These are phyloP conservation scores for Watersipora subatra DNA, from an alignment of 1,140 invertebrate genomes.

Conservation along the genomic window DNA sequence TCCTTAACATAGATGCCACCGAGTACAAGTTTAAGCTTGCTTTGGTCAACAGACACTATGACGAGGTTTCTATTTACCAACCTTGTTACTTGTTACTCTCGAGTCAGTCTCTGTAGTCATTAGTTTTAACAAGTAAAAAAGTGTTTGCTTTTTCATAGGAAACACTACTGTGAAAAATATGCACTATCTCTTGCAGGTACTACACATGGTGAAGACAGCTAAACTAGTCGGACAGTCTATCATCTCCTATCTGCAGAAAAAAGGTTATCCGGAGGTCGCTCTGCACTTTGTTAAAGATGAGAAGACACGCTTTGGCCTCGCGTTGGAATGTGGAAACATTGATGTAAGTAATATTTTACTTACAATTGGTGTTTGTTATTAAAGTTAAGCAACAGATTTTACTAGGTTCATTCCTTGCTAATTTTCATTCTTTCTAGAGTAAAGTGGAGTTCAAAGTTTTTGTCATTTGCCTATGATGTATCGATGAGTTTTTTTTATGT, in stretches of 20 bases:
- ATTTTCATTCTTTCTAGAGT: too few species aligned
- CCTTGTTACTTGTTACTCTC: too few species aligned
- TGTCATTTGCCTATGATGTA: too few species aligned
- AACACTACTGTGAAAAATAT: too few species aligned
- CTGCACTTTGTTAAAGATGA: constrained; percentile 99
- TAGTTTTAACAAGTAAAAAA: too few species aligned
- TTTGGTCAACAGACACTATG: constrained; percentile 88
- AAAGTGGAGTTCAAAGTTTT: too few species aligned
- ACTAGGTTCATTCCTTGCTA: too few species aligned
- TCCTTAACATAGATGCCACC: constrained; percentile 87
- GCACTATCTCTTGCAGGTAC: too few species aligned
- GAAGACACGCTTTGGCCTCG: constrained; percentile 87
- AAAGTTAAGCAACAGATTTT: too few species aligned
- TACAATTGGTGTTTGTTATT: neutral
- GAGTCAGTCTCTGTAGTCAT: too few species aligned
- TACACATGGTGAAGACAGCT: constrained; percentile 93
- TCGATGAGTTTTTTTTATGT: too few species aligned
- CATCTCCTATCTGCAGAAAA: constrained; percentile 96
- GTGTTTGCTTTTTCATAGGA: too few species aligned
- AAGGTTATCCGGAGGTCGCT: constrained; percentile 99
- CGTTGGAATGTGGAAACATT: constrained; percentile 95
- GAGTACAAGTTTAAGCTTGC: constrained; percentile 98
- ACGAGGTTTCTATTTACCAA: constrained; percentile 58
- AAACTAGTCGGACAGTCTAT: constrained; percentile 96
- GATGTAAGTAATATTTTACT: constrained; percentile 83